These are phyloP conservation scores for Parauchenoglanis punctatus DNA, from an alignment of 2,797 vertebrate species.

Conservation along the genomic window DNA sequence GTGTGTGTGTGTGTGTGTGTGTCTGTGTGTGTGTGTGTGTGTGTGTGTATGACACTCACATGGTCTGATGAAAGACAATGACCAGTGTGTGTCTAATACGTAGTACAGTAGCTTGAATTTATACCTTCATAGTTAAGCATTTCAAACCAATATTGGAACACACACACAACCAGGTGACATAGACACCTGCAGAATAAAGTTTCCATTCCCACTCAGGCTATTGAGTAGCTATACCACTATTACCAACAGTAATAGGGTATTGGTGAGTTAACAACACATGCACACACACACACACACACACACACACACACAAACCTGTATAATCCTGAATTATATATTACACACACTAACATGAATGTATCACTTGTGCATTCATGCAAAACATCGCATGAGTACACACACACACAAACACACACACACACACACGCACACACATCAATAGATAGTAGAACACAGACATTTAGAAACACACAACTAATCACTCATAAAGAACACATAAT, in stretches of 20 bases:
- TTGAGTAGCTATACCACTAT: too few species aligned
- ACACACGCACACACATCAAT: too few species aligned
- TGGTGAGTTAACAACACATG: conserved; percentile 29
- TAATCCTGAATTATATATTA: too few species aligned
- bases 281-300: conserved; percentile 40
- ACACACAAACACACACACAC: too few species aligned
- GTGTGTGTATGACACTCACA: conserved; percentile 26
- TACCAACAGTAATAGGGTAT: conserved; percentile 7
- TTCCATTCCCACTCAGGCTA: conserved; percentile 17
- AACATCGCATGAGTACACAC: too few species aligned
- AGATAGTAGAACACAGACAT: too few species aligned
- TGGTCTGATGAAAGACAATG: conserved; percentile 29
- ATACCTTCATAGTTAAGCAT: background rate
- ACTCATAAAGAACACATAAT: background rate
- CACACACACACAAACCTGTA: too few species aligned
- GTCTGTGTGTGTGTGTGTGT: background rate
- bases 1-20: too few species aligned
- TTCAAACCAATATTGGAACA: background rate
- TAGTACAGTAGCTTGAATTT: background rate
- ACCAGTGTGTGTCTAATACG: conserved; percentile 3
- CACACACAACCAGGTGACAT: background rate
- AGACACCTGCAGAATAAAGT: conserved; percentile 14
- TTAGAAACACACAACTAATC: background rate
- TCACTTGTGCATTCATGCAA: too few species aligned
- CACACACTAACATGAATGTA: too few species aligned